A percentile compares a stretch with the other conserved stretches of the same genome.
Conservation (phyloP, 1,140 invertebrate species). For the Meloidogyne hapla region DNA sequence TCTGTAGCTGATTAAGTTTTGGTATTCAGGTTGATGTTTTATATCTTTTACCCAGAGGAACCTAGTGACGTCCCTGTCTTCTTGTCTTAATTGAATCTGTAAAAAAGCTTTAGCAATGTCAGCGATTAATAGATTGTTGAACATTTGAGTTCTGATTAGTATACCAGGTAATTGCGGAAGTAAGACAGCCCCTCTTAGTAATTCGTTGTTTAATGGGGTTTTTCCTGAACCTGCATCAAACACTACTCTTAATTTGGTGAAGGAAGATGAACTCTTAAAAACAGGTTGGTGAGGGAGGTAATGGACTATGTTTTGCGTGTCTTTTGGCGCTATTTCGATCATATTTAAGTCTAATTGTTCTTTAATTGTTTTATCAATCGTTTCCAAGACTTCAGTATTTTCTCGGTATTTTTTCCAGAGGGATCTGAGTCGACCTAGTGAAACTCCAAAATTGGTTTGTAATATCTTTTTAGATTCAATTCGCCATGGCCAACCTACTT, state of each 20-base stretch:
- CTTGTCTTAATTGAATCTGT: constrained; percentile 28
- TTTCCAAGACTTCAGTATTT: no score
- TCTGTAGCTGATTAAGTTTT: constrained; percentile 33
- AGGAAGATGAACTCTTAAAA: neutral
- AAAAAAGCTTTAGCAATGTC: constrained; percentile 45
- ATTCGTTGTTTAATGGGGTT: neutral
- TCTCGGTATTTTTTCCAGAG: no score
- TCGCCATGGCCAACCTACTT: no score
- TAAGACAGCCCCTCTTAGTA: neutral
- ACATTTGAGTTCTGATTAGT: constrained; percentile 8
- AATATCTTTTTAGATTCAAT: no score
- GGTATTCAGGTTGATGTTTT: constrained; percentile 3
- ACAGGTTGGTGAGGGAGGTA: constrained; percentile 7
- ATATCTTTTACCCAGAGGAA: constrained; percentile 43
- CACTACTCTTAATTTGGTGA: constrained; percentile 7
- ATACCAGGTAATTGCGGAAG: neutral
- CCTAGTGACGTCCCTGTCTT: constrained; percentile 36
- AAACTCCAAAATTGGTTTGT: no score
- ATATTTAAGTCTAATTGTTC: no score
- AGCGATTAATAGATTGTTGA: constrained; percentile 10
- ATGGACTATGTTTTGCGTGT: neutral
- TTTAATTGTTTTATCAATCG: no score
- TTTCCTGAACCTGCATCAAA: constrained; percentile 12
- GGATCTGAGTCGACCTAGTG: no score
- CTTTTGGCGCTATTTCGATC: neutral